phyloP scores from a whole-genome alignment of 2,888 invertebrate genomes.

The Mermis nigrescens region DNA sequence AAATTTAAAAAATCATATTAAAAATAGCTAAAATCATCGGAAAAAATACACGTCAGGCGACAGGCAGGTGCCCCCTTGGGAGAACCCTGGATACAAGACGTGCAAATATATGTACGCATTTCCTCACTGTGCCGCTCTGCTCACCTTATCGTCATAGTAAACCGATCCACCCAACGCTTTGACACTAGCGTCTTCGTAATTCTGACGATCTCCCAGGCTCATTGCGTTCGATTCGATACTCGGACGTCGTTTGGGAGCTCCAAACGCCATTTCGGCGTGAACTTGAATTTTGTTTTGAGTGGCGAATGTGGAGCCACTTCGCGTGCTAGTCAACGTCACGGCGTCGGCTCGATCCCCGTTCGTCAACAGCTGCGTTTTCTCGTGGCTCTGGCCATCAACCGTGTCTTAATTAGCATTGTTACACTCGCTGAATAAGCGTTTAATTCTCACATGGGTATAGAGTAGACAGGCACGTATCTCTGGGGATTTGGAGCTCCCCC shows the following conservation, averaged over 20 bases:
- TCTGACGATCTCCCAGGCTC: constrained; percentile 15
- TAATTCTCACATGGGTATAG: no score
- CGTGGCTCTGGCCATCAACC: not conserved
- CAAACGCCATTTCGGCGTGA: constrained; percentile 7
- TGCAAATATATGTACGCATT: no score
- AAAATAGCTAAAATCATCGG: no score
- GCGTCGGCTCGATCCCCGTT: constrained; percentile 8
- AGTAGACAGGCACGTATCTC: no score
- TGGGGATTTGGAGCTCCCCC: no score
- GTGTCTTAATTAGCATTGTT: no score
- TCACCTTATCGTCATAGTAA: constrained; percentile 28
- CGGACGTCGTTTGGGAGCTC: constrained; percentile 5
- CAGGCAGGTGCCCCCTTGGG: no score
- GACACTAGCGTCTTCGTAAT: constrained; percentile 44
- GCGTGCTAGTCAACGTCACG: constrained; percentile 5
- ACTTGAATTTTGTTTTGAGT: constrained; percentile 10
- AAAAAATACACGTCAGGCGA: no score
- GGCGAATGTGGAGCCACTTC: not conserved
- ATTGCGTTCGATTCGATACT: constrained; percentile 18
- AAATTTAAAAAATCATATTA: no score
- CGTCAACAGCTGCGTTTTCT: constrained; percentile 4
- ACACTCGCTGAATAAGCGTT: no score
- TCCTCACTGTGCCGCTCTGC: no score
- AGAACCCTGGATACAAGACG: no score
- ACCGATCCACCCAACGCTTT: constrained; percentile 55